Evolutionary conservation across 2,888 invertebrate species (phyloP).

Genomic region (Cheilosia vernalis): DNA sequence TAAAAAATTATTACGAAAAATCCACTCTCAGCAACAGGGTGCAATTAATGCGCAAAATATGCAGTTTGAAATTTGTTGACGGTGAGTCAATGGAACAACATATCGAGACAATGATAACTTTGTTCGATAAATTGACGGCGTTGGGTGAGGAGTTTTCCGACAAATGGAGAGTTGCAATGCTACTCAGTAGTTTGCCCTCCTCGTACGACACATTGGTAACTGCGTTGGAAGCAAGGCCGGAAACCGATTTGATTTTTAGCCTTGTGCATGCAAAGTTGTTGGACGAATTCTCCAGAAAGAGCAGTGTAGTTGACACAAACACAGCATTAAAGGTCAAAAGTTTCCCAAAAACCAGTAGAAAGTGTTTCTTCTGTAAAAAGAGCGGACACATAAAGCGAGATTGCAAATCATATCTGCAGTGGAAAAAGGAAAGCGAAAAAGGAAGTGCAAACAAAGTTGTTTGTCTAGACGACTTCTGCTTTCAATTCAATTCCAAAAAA

Average conservation of each 20-base stretch:
- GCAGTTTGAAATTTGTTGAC: no score
- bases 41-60: no score
- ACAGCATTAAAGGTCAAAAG: neutral
- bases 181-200: constrained; percentile 4
- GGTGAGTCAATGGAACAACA: neutral
- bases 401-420: neutral
- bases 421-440: no score
- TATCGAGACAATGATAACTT: neutral
- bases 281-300: neutral
- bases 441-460: constrained; percentile 1
- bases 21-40: no score
- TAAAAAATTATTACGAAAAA: no score
- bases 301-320: neutral
- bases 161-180: constrained; percentile 5
- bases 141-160: constrained; percentile 1
- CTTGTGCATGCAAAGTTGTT: neutral
- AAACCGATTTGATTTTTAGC: no score
- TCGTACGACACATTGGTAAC: neutral
- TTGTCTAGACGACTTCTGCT: constrained; percentile 2
- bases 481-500: neutral
- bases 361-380: neutral
- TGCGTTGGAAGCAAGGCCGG: no score
- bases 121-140: neutral
- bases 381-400: neutral
- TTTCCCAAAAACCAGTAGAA: neutral